These are phyloP conservation scores for Apistogramma diplotaenia DNA, from an alignment of 2,113 vertebrate genomes.

Conservation along the genomic window DNA sequence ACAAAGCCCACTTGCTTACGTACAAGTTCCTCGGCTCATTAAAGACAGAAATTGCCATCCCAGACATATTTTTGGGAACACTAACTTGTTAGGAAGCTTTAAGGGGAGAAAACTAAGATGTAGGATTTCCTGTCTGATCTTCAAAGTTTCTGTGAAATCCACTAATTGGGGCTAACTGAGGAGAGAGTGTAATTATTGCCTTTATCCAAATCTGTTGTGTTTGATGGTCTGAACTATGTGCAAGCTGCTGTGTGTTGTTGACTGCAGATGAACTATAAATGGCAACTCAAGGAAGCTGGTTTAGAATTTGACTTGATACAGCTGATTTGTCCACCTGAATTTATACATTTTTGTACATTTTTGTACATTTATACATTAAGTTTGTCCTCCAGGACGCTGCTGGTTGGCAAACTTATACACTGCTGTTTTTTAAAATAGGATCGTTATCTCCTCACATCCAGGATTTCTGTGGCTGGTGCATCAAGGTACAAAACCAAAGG, in stretches of 20 bases:
- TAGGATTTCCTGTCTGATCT: constrained; percentile 34
- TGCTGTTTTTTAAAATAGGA: not conserved
- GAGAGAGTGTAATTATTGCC: not conserved
- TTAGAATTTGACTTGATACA: not conserved
- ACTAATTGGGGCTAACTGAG: constrained; percentile 34
- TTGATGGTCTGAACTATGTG: not conserved
- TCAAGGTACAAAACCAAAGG: not conserved
- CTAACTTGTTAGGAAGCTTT: constrained; percentile 14
- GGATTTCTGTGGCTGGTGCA: no score
- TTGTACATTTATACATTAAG: no score
- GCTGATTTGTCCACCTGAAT: not conserved
- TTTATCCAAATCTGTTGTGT: not conserved
- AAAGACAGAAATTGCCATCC: constrained; percentile 1
- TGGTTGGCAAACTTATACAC: not conserved
- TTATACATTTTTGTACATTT: not conserved
- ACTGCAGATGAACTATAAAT: not conserved
- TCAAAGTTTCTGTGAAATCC: not conserved
- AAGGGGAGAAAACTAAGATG: not conserved
- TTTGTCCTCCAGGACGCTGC: not conserved
- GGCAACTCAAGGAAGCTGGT: not conserved
- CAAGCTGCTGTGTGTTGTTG: not conserved
- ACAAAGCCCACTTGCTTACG: constrained; percentile 9
- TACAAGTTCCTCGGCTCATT: constrained; percentile 33
- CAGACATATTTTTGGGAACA: not conserved
- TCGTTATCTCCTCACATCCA: not conserved